Evolutionary conservation across 2,113 vertebrate genomes (phyloP), one percentile per base, ranked within the genome.

Genomic region (Heteronetta atricapilla): DNA sequence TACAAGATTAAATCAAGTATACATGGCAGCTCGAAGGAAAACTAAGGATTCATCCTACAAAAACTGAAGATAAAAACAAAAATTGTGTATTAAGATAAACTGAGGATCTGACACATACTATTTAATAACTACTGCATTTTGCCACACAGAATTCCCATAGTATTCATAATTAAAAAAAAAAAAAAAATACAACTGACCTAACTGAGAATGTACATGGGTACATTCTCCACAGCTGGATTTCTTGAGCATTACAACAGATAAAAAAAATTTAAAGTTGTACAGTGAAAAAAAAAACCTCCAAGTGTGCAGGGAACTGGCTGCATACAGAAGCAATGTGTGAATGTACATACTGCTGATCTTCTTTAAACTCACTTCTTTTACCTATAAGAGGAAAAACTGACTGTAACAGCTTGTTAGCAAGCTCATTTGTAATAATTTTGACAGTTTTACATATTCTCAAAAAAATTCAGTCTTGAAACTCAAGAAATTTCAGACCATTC

Each of bases 401-500:
- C 44, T 3, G 1, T 53, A 81, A 81, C 22, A 87, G 59, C n/a
- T 66, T 89, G 81, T 76, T 56, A 59, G 48, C 14, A 64, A 55
- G 90, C 86, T 68, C 6, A 55, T 9, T 72, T 38, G 21, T 68
- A 82, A 91, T 34, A 21, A 58, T 55, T 73, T 83, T 87, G 67
- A 90, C 44, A 84, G 55, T 42, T 82, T 74, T 7, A 16, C 72
- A 69, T 70, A 81, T 56, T 55, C 53, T 59, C 68, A 66, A 66
- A 95, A 70, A 90, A 31, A 13, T 46, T 92, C 52, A 74, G 58
- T 59, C 72, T 87, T 42, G 40, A 93, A 89, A 91, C 58, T 70
- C 56, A 34, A 85, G 38, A 48, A 48, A 88, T 48, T 86, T 72
- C 44, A 80, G 63, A 25, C 58, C 28, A 53, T 62, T 81, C 63